Evolutionary conservation across 2,888 invertebrate species (phyloP), one percentile per base, ranked within the genome.

Genomic region (Tricholauxania praeusta): DNA sequence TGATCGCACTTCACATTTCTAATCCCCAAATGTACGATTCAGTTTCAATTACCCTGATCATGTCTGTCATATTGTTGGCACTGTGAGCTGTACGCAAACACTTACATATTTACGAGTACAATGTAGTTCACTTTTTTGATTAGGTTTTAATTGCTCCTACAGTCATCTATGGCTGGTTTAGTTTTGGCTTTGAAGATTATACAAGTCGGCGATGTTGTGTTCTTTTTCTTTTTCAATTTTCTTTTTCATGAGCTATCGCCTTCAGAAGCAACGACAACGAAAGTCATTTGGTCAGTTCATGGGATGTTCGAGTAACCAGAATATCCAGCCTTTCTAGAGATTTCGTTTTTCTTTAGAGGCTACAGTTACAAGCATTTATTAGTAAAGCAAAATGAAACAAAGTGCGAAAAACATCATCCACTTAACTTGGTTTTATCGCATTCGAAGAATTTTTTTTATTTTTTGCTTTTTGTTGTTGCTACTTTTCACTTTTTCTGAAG

Each of bases 251-350:
- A 28, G 17, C 49, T 28, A 12, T 19, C 12, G 14, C 32, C 48
- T 39, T 12, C 48, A n/a, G 76, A 72, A 67, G 68, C 75, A 79
- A 77, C 74, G 79, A 78, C 78, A 79, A 78, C 76, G 78, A 79
- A 79, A 79, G 79, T 79, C 72, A 78, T 77, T 77, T 77, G 77
- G 76, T 66, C 74, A 73, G 78, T 78, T 53, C 52, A 68, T 63
- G 67, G 48, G 60, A 57, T 55, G 57, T 15, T 39, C 32, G 32
- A 60, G 39, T 51, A 84, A 83, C 84, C 82, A 84, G 82, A 84
- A 83, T 84, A 79, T 82, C 82, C 82, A 79, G 84, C 62, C 62
- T 67, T 28, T 71, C 55, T 55, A 28, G 60, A 68, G 65, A 72
- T 73, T 74, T 68, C 63, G 62, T 74, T 72, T 74, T 74, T 67